Base-by-base conservation (phyloP, 1,140 invertebrate genomes). In the Polyergus mexicanus region DNA sequence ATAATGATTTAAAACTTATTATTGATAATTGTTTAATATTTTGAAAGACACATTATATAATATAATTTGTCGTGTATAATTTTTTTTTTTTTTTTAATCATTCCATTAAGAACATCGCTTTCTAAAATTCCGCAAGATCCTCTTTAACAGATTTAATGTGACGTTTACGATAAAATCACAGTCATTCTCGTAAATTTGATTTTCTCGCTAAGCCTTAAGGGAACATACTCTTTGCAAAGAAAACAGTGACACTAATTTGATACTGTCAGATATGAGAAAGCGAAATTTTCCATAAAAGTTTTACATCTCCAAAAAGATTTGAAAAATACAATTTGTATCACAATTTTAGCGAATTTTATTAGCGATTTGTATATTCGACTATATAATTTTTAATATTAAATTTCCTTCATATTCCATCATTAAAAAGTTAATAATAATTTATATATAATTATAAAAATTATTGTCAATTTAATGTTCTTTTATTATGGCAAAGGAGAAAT, bases 81-180 rank as follows among this genome's bases (percentile, higher is more conserved):
- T 38, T 68, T 32, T 32, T 32, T 32, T 32, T 32, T 32, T 32
- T 32, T 1, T 3, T 2, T 38, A 78, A 54, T 2, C 19, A 44
- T 3, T 65, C 32, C 5, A 22, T 41, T 65, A 66, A 32, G 16
- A 28, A 28, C 1, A 0, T 75, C 8, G 1, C n/a, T n/a, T 56
- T n/a, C 2, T 35, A 41, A 69, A 68, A 51, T 69, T 19, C n/a
- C 19, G 16, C 5, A 41, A 35, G 41, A 69, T 54, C 10, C 11
- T 19, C n/a, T 56, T 63, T 65, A 56, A 62, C 28, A 63, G 16
- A 63, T 25, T 11, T 51, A 19, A 22, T 66, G 8, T 13, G 44
- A 41, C 19, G 35, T 68, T 68, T 68, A 78, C 66, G 65, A 68
- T 51, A 75, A 32, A 75, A n/a, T 83, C 19, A 0, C 19, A 62